A percentile compares a stretch with the other conserved stretches of the same genome.
These are phyloP conservation scores for Laupala kohalensis DNA, from an alignment of 1,140 invertebrate species.

Conservation along the genomic window DNA sequence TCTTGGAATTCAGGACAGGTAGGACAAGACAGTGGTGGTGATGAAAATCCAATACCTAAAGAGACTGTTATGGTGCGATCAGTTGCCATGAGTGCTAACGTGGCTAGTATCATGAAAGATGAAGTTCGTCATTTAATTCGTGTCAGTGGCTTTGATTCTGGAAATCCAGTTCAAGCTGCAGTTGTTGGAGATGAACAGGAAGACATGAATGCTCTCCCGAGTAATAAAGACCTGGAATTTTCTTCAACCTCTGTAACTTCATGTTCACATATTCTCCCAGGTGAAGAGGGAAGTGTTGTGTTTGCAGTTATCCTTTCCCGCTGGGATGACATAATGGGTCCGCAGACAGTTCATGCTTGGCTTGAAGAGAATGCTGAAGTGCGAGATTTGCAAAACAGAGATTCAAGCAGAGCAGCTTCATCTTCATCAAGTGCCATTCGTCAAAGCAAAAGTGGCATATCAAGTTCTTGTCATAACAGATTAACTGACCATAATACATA, in stretches of 20 bases:
- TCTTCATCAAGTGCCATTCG: background rate
- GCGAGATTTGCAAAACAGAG: background rate
- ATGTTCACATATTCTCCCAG: conserved; percentile 13
- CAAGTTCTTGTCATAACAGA: background rate
- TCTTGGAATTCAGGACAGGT: no score
- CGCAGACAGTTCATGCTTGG: conserved; percentile 15
- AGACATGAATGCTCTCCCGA: background rate
- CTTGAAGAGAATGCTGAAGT: conserved; percentile 6
- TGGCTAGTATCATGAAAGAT: conserved; percentile 7
- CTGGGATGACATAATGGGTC: conserved; percentile 17
- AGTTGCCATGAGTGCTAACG: conserved; percentile 11
- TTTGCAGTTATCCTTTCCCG: conserved; percentile 13
- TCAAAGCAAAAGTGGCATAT: background rate
- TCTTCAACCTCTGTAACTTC: background rate
- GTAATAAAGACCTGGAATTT: background rate
- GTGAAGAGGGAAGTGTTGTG: conserved; percentile 9
- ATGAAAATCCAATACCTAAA: no score
- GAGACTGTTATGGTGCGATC: background rate
- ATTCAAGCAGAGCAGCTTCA: background rate
- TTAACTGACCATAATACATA: background rate
- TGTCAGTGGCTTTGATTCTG: background rate
- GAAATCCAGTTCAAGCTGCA: background rate
- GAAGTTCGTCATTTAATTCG: conserved; percentile 10
- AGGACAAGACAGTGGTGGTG: background rate
- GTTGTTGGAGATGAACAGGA: background rate